Evolutionary conservation across 2,888 invertebrate genomes (phyloP), one percentile per base, ranked within the genome.

Genomic region (Hyposoter dolosus): DNA sequence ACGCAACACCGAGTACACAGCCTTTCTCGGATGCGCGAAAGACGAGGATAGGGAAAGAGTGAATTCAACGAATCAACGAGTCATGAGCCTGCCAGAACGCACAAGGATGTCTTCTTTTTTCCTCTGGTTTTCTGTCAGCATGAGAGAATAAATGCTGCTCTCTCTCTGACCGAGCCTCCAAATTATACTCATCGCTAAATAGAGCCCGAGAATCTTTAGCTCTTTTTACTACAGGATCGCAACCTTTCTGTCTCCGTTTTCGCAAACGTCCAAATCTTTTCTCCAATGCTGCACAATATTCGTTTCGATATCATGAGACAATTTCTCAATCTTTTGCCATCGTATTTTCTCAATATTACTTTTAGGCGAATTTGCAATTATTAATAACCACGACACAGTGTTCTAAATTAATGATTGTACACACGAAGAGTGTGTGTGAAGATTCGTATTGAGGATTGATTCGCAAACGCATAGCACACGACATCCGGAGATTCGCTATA

Each of bases 71-170:
- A 76, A 84, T 68, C 69, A 80, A 74, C 75, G 63, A 84, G 40
- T 78, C 32, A 56, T 63, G 79, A 82, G 80, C 63, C 53, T 77
- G 60, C 47, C 69, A 77, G 50, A 66, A 86, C 84, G 86, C 86
- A 82, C 86, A 84, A 86, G 86, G 84, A 84, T 85, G 83, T 85
- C 77, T 85, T 84, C 86, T 86, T 84, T 66, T 82, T 82, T 82
- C 40, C 77, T 72, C 68, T 72, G n/a, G 74, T 75, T 83, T 50
- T 83, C 50, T 56, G 45, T 77, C 74, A 66, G 72, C 75, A 81
- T 63, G 84, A 78, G 75, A 83, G 69, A 63, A 78, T 86, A 82
- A 86, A 86, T 63, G 83, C 63, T 78, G 60, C 43, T 72, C 77
- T 84, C 19, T 28, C 50, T 40, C 66, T 32, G 50, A 35, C 75